Base-by-base conservation (phyloP, 2,888 invertebrate genomes). In the Erebia palarica region DNA sequence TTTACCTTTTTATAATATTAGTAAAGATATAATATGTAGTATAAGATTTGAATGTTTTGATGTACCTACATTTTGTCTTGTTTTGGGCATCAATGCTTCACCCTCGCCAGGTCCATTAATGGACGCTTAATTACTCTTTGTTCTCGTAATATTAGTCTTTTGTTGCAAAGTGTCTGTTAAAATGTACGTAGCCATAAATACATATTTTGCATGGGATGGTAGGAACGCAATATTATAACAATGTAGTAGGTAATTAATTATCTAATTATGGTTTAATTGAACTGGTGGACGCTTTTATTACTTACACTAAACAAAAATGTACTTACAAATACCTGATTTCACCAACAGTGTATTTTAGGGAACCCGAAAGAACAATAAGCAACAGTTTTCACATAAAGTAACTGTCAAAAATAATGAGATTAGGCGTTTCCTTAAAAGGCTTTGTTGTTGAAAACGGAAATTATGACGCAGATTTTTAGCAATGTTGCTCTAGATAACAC, bases 81-180 rank as follows among this genome's bases (percentile, higher is more conserved):
- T 68, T 78, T 81, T 81, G 82, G 77, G 73, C 66, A 71, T 72
- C 76, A 78, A 79, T 74, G 74, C 69, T 73, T 73, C 67, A 69
- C 75, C 76, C 76, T 68, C 60, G 71, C 72, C 70, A 73, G 82
- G 84, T 84, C 85, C 86, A 85, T 86, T 88, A 87, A 87, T 83
- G 81, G 81, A 84, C 84, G 82, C 80, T 79, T 89, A 88, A 90
- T 90, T 89, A 88, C 82, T 81, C 82, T 85, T 84, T 84, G 86
- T 85, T 86, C 83, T 77, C 82, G 81, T 85, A 85, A 85, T 85
- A 87, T 84, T 82, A 83, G 79, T 81, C 83, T 84, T 59, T 53
- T 60, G 72, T 64, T 72, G 65, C 68, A 42, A 61, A 68, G 65
- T 67, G 55, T 71, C 68, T 73, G 65, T 69, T 73, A 60, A 61